These are phyloP conservation scores for Triplophysa rosa DNA, from an alignment of 2,113 vertebrate genomes.

Conservation along the genomic window DNA sequence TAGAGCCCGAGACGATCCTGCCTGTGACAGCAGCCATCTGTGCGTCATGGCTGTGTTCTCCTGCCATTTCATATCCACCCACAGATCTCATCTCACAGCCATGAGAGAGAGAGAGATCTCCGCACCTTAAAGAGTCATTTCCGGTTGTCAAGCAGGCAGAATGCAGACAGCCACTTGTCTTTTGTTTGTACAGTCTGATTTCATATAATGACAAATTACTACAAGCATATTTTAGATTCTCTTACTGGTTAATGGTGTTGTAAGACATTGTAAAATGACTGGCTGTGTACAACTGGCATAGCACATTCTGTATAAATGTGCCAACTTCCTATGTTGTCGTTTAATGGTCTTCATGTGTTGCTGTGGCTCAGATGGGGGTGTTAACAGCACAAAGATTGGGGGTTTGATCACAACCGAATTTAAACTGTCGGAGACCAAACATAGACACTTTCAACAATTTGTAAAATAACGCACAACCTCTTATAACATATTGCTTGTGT, in stretches of 20 bases:
- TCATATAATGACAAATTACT: not conserved
- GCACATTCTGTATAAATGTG: no score
- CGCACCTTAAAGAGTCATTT: conserved; percentile 54
- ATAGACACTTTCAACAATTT: no score
- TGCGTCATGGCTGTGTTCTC: conserved; percentile 48
- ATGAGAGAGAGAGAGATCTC: not conserved
- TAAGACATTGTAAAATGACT: not conserved
- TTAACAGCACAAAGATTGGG: no score
- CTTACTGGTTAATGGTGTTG: not conserved
- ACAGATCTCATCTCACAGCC: conserved; percentile 34
- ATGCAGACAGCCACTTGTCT: not conserved
- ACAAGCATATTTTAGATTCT: not conserved
- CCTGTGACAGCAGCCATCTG: conserved; percentile 50
- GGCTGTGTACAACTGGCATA: not conserved
- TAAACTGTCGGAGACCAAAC: no score
- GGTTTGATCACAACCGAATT: no score
- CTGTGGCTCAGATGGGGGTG: no score
- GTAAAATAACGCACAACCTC: no score
- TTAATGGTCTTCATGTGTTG: no score
- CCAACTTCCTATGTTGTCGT: no score
- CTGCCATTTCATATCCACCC: conserved; percentile 42
- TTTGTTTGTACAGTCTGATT: not conserved
- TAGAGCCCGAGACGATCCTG: conserved; percentile 52
- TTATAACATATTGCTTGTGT: no score
- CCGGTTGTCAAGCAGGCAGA: conserved; percentile 16